Evolutionary conservation across 2,113 vertebrate species (phyloP), one percentile per base, ranked within the genome.

Genomic region (Protobothrops mucrosquamatus): DNA sequence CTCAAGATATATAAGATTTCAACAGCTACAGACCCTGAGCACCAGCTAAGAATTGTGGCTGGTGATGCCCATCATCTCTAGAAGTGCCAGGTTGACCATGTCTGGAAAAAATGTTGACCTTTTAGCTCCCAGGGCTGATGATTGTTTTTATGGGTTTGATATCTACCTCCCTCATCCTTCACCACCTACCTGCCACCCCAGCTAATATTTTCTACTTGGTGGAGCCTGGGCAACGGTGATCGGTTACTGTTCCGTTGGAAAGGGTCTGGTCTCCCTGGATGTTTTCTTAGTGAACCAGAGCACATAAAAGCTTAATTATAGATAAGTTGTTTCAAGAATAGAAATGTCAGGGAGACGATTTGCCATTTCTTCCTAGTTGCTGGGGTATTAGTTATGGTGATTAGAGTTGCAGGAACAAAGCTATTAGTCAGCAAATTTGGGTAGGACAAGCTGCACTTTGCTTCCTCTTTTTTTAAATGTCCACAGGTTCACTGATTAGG

Each of bases 331-430:
- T 94, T 95, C 86, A 3, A 86, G 90, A 87, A 64, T 93, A 24
- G 54, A 26, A 91, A 34, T 1, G 54, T 94, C 89, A 94, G 92
- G 93, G 85, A 85, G 94, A 93, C 94, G 91, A 89, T 94, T 94
- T 94, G 95, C 90, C 96, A 95, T 96, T 96, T 94, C 94, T 95
- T 54, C 89, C 91, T 95, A 95, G 59, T 95, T 94, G 92, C 94
- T 95, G 91, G 59, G 88, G 85, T 93, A 91, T 91, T 94, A 91
- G 95, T 94, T 94, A 86, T 2, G 87, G 92, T 93, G 94, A 95
- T 94, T 96, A 93, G 93, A 94, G 95, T 94, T 92, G 64, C 87
- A 91, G 4, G 15, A 95, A 59, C 18, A 81, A 39, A 6, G 6
- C 96, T 95, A 74, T 96, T 94, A 93, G 93, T 96, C 94, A 94